Evolutionary conservation across 2,888 invertebrate species (phyloP), one percentile per base, ranked within the genome.

Genomic region (Leptinotarsa haldemani): DNA sequence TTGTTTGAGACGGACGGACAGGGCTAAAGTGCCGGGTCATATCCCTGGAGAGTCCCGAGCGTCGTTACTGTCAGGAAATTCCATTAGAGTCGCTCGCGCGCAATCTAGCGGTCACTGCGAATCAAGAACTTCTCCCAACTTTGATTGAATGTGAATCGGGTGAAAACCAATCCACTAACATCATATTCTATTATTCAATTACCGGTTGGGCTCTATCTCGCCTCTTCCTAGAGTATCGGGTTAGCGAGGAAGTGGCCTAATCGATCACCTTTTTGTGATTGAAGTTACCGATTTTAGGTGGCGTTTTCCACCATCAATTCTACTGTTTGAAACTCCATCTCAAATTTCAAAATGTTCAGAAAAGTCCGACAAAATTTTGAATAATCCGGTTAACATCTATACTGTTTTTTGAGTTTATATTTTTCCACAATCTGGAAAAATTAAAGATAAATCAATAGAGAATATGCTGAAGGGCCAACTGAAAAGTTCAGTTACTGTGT

Each of bases 11-110:
- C 79, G 79, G 75, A 77, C 81, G 77, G 78, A 79, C 78, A 76
- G 80, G 80, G 80, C 82, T 80, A 79, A 80, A 83, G 82, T 81
- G 84, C 83, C 81, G 81, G 85, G 84, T 85, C 84, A 85, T 84
- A 82, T 85, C 85, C 83, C 85, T 63, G 53, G 85, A 83, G 84
- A 84, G 76, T 70, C 71, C 70, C 77, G 77, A 64, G 80, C 80
- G 82, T 81, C 82, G 83, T 84, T 82, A 82, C 85, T 82, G 80
- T 80, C 82, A 80, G 82, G 82, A 84, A 85, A 85, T 86, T 85
- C 85, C 85, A 86, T 86, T 85, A 85, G 83, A 64, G 58, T 80
- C 73, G 74, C 81, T 77, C 81, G 82, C 82, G 82, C 80, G 82
- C 84, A 83, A 84, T 84, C 84, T 81, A 82, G 80, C 81, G 84